Base-by-base conservation (phyloP, 2,113 vertebrate genomes). In the Pundamilia nyererei region DNA sequence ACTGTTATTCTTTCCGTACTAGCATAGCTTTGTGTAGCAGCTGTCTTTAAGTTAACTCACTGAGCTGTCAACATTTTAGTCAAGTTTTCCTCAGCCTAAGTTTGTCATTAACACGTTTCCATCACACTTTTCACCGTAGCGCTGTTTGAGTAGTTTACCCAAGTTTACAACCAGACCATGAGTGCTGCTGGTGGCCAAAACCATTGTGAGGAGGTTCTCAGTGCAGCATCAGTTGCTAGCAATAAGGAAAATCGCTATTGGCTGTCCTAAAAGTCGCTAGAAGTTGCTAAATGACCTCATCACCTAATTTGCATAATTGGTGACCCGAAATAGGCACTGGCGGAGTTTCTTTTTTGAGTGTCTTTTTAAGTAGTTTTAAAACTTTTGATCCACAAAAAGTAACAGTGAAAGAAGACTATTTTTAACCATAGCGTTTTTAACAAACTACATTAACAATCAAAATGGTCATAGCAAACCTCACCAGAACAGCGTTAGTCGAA, bases 101-200 rank as follows among this genome's bases (percentile, higher is more conserved):
- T 26, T 70, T 70, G 13, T 72, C 60, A 38, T 26, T 55, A 35
- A 7, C 17, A 35, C 9, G 7, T 33, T 62, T 62, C 15, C 58
- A 19, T 62, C 58, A 11, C 29, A 31, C 14, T 10, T 60, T 9
- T 33, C 8, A 3, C 3, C 2, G 3, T 60, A 17, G 5, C 1
- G 15, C 21, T 55, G 54, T 26, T 26, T 56, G 21, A 26, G 60
- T 65, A 38, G 33, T 38, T 65, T 65, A 65, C 9, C 60, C 60
- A 65, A 65, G 60, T 65, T 35, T 65, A 19, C 31, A 62, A 19
- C 29, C 56, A 60, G 29, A 60, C 29, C 15, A 60, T 17, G 15
- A 60, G 0, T 19, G 58, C 29, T 70, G n/a, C 0, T 65, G 0
- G 19, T 70, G 38, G 38, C n/a, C 7, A 24, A 2, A 42, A 15